These are phyloP conservation scores for Ennomos quercinarius DNA, from an alignment of 2,888 invertebrate species.

Conservation along the genomic window DNA sequence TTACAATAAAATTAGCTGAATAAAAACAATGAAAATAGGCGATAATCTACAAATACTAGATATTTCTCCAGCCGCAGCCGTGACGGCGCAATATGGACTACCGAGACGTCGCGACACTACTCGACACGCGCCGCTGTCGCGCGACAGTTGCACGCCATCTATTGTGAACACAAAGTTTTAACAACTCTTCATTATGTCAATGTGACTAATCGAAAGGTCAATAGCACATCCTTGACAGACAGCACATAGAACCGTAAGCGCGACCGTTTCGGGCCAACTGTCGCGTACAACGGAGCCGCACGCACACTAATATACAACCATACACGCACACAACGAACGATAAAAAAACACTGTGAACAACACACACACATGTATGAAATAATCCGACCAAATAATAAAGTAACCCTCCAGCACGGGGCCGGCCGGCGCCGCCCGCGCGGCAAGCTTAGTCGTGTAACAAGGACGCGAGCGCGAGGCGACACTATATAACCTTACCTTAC, in stretches of 20 bases:
- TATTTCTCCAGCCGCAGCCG: slow-evolving; percentile 28
- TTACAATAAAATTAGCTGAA: not conserved
- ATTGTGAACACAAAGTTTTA: not conserved
- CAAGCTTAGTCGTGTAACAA: slow-evolving; percentile 11
- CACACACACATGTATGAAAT: slow-evolving; percentile 53
- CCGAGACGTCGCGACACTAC: slow-evolving; percentile 35
- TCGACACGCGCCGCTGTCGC: slow-evolving; percentile 19
- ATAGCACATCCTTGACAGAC: not conserved
- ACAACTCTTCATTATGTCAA: too few relatives aligned
- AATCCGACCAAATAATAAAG: slow-evolving; percentile 47
- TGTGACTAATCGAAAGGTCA: not conserved
- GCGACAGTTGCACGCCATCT: slow-evolving; percentile 13
- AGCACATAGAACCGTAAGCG: not conserved
- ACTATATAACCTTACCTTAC: slow-evolving; percentile 35
- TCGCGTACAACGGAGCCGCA: slow-evolving; percentile 28
- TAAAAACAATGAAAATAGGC: slow-evolving; percentile 20
- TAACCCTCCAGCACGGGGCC: slow-evolving; percentile 16
- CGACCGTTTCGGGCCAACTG: not conserved
- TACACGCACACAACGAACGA: slow-evolving; percentile 41
- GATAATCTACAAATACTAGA: slow-evolving; percentile 10
- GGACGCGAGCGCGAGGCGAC: slow-evolving; percentile 40
- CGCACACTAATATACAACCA: slow-evolving; percentile 33
- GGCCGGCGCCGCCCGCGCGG: slow-evolving; percentile 21
- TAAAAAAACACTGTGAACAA: slow-evolving; percentile 53
- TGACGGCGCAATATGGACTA: slow-evolving; percentile 28